A percentile compares a stretch with the other conserved stretches of the same genome.
Evolutionary conservation across 2,797 vertebrate genomes (phyloP).

Genomic region (Lophura swinhoii): DNA sequence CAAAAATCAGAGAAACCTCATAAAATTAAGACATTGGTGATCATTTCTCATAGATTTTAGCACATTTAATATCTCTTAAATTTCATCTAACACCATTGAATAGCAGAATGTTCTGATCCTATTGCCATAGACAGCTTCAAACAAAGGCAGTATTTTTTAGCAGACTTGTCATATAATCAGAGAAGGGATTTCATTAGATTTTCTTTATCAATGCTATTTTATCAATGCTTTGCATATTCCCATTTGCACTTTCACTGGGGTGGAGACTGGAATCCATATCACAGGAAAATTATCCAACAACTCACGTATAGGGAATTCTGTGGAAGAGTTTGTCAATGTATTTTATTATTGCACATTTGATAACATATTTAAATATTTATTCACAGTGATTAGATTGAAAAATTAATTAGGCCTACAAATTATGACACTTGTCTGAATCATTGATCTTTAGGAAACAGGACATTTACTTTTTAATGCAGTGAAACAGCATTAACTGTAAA

Average conservation of each 20-base stretch:
- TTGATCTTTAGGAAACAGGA: not conserved
- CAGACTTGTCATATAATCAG: not conserved
- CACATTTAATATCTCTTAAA: not conserved
- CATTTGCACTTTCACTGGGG: not conserved
- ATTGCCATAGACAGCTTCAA: not conserved
- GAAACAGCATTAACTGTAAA: not conserved
- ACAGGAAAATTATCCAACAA: not conserved
- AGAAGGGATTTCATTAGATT: not conserved
- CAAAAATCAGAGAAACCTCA: not conserved
- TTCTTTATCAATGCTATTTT: not conserved
- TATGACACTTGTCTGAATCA: not conserved
- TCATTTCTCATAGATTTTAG: not conserved
- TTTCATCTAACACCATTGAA: not conserved
- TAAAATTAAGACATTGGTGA: not conserved
- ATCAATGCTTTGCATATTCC: not conserved
- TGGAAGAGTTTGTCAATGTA: not conserved
- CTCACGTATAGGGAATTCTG: not conserved
- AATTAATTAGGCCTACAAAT: slow-evolving; percentile 9
- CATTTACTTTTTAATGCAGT: not conserved
- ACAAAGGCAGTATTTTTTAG: not conserved
- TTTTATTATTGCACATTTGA: not conserved
- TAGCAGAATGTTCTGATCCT: not conserved
- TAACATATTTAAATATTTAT: not conserved
- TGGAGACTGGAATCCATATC: not conserved
- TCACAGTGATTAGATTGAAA: not conserved